Evolutionary conservation across 2,113 vertebrate species (phyloP).

Genomic region (Paracanthobrama guichenoti): DNA sequence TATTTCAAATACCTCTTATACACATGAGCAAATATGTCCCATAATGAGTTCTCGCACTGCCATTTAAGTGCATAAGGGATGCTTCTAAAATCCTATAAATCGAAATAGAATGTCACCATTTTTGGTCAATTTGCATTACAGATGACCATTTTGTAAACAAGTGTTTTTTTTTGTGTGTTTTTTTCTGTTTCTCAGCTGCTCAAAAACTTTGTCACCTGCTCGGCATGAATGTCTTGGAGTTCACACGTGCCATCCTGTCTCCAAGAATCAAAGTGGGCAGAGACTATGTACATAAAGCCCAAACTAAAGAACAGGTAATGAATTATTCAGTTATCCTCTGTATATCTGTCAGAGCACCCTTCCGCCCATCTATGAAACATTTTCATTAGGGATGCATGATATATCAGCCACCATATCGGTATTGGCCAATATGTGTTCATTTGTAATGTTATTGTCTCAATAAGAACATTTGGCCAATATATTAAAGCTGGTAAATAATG

Average conservation of each 20-base stretch:
- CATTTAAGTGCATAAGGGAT: slow-evolving; percentile 24
- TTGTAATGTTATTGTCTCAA: no score
- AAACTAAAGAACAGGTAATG: slow-evolving; percentile 96
- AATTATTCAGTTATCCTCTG: not conserved
- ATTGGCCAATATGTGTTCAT: no score
- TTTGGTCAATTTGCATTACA: slow-evolving; percentile 7
- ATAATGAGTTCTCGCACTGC: slow-evolving; percentile 12
- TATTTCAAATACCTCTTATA: slow-evolving; percentile 26
- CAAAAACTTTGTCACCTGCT: slow-evolving; percentile 98
- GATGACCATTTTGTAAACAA: not conserved
- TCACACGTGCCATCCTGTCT: slow-evolving; percentile 94
- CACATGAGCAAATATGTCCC: not conserved
- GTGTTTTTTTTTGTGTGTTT: not conserved
- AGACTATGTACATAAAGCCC: slow-evolving; percentile 98
- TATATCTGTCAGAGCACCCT: not conserved
- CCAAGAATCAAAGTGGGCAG: slow-evolving; percentile 98
- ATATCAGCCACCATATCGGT: no score
- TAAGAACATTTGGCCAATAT: no score
- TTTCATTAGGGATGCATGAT: not conserved
- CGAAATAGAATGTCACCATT: not conserved
- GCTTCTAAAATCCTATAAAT: not conserved
- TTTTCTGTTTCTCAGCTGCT: slow-evolving; percentile 77
- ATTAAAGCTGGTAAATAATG: no score
- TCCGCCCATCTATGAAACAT: not conserved
- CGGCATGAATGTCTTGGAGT: slow-evolving; percentile 98